Conservation (phyloP, 2,113 vertebrate genomes). For the Ploceus nigricollis region DNA sequence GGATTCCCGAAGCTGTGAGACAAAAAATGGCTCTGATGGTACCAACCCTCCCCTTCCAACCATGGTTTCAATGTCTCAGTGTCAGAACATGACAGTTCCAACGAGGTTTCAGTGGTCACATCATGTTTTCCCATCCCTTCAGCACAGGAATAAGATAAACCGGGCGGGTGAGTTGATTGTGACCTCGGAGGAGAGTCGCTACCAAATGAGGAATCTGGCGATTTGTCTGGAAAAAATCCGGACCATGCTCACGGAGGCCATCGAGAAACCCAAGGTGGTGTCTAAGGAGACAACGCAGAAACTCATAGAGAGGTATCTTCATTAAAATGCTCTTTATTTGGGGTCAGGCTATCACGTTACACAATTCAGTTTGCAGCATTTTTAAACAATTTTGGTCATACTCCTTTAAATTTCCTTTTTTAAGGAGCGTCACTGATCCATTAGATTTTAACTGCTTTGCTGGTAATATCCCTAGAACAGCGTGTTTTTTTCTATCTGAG, state of each 20-base stretch:
- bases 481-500: not conserved
- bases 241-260: slow-evolving; percentile 80
- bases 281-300: slow-evolving; percentile 74
- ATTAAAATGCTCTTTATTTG: not conserved
- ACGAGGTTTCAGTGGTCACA: not conserved
- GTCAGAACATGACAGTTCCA: not conserved
- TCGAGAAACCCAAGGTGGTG: slow-evolving; percentile 68
- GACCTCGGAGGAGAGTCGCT: slow-evolving; percentile 86
- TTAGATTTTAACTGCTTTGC: not conserved
- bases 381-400: not conserved
- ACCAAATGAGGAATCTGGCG: slow-evolving; percentile 87
- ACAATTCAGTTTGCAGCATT: not conserved
- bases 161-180: slow-evolving; percentile 87
- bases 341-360: rapidly evolving
- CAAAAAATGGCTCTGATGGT: slow-evolving; percentile 82
- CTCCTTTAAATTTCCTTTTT: not conserved
- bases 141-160: slow-evolving; percentile 89
- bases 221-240: slow-evolving; percentile 89
- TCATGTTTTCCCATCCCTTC: not conserved
- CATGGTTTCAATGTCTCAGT: rapidly evolving
- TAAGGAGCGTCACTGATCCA: not conserved
- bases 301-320: slow-evolving; percentile 76
- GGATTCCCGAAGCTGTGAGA: slow-evolving; percentile 84
- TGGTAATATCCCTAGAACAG: not conserved
- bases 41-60: not conserved